Evolutionary conservation across 2,888 invertebrate species (phyloP), one percentile per base, ranked within the genome.

Genomic region (Leistus spinibarbis): DNA sequence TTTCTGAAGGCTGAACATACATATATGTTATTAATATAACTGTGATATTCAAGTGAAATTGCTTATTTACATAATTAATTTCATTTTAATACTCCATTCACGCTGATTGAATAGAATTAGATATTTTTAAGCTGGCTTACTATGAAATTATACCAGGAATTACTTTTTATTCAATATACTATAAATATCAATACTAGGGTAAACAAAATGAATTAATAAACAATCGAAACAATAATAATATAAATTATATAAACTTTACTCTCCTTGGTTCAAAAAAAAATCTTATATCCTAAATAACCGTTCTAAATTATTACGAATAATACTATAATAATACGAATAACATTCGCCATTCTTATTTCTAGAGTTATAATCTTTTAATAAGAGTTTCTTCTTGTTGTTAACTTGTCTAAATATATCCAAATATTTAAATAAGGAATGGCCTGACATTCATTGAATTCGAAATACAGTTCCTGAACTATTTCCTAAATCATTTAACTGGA

Each of bases 31-130:
- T 23, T 62, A 40, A 40, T 10, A 40, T 40, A 62, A 62, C 22
- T n/a, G 62, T 20, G 62, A 62, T 24, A 62, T 62, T 62, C 24
- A 19, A 62, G 40, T 40, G 22, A 62, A 62, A 62, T 62, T 62
- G 22, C 22, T 62, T 62, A 23, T 13, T 62, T 22, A 23, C n/a
- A 62, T 19, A 20, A n/a, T 20, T 62, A 62, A 62, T 62, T 62
- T 22, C 62, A n/a, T 4, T 23, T 24, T 40, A 40, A 40, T 40
- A 13, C 40, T 27, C 27, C 9, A 1, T 4, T 27, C 5, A 27
- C 4, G 27, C 27, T 40, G 13, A 10, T 40, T 40, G 40, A 40
- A 40, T 40, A 40, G 40, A 10, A 40, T 40, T 40, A 40, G 40
- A 40, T 7, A 40, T 40, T 40, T 40, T 40, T 40, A 40, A 10